A percentile compares a stretch with the other conserved stretches of the same genome.
These are phyloP conservation scores for Caerostris darwini DNA, from an alignment of 1,140 invertebrate species.

Conservation along the genomic window DNA sequence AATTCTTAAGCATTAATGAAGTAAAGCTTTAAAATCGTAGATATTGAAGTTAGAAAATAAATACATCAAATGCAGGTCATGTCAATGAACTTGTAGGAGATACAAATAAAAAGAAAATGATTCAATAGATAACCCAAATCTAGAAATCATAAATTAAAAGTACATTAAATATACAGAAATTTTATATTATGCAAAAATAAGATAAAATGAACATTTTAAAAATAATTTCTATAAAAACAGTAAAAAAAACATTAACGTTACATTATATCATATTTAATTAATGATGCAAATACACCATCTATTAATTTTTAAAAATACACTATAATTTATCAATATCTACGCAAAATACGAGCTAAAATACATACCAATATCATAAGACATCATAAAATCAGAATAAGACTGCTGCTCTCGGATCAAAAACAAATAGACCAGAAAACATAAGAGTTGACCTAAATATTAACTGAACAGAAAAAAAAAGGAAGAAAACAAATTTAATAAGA, in stretches of 20 bases:
- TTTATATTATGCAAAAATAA: not conserved
- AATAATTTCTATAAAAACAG: not conserved
- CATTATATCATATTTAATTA: too few relatives aligned
- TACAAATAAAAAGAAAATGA: not conserved
- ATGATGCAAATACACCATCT: too few relatives aligned
- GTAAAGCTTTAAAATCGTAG: too few relatives aligned
- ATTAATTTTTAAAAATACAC: too few relatives aligned
- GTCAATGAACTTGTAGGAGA: not conserved
- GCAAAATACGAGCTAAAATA: not conserved
- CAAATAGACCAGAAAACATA: constrained; percentile 37
- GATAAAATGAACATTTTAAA: not conserved
- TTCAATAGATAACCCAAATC: too few relatives aligned
- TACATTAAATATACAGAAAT: not conserved
- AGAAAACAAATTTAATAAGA: too few relatives aligned
- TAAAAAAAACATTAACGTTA: not conserved
- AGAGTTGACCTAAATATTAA: constrained; percentile 33
- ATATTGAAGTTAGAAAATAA: too few relatives aligned
- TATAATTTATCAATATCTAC: too few relatives aligned
- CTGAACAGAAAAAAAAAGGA: not conserved
- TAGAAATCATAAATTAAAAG: not conserved
- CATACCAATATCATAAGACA: constrained; percentile 46
- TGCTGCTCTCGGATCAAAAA: not conserved
- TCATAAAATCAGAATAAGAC: not conserved
- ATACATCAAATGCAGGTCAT: not conserved
- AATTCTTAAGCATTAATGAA: too few relatives aligned